Conservation (phyloP, 2,113 vertebrate genomes). For the Anser brachyrhynchus region DNA sequence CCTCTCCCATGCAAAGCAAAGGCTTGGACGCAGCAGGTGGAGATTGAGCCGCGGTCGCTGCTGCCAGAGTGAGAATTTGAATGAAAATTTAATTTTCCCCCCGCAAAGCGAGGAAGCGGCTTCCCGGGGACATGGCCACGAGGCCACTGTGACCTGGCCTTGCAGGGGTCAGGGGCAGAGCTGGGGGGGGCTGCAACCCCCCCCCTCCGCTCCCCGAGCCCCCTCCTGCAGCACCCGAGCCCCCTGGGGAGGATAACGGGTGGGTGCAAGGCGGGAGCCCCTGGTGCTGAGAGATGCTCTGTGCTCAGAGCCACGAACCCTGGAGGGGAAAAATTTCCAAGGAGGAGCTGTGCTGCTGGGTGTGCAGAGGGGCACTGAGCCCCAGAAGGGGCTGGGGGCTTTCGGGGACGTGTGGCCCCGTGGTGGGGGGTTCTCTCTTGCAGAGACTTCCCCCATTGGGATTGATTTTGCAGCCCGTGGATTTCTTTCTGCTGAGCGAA, state of each 20-base stretch:
- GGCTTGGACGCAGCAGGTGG: constrained; percentile 60
- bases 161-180: background rate
- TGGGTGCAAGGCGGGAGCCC: background rate
- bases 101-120: rapidly evolving
- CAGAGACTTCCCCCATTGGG: background rate
- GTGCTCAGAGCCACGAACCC: background rate
- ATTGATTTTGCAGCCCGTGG: background rate
- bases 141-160: rapidly evolving
- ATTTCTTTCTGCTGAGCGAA: constrained; percentile 35
- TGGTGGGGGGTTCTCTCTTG: background rate
- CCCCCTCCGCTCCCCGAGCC: background rate
- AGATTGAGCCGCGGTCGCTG: constrained; percentile 46
- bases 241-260: no score
- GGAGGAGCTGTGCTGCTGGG: background rate
- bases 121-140: background rate
- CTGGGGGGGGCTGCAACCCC: no score
- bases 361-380: background rate
- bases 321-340: constrained; percentile 33
- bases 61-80: constrained; percentile 42
- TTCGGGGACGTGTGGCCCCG: rapidly evolving
- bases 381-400: rapidly evolving
- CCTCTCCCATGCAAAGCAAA: constrained; percentile 14
- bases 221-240: constrained; percentile 61
- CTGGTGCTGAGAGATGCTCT: background rate
- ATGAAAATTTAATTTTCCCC: constrained; percentile 35